These are phyloP conservation scores for Willowsia nigromaculata DNA, from an alignment of 2,888 invertebrate species.

Conservation along the genomic window DNA sequence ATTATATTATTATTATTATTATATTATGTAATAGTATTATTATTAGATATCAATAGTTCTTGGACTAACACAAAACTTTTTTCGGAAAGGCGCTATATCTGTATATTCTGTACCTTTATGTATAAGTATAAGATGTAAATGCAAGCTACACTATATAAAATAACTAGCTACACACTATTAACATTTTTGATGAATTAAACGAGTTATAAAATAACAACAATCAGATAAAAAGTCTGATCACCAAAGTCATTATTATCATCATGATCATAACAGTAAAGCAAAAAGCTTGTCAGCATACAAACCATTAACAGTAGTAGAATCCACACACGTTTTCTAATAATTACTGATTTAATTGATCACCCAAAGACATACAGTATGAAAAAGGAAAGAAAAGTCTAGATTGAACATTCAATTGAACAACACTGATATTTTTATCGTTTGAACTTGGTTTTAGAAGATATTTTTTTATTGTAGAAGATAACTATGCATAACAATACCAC, in stretches of 20 bases:
- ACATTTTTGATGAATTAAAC: neutral
- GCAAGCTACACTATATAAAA: constrained; percentile 47
- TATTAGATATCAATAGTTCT: constrained; percentile 3
- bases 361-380: constrained; percentile 54
- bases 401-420: constrained; percentile 53
- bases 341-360: constrained; percentile 61
- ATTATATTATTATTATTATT: constrained; percentile 36
- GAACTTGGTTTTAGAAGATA: constrained; percentile 63
- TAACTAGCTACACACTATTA: constrained; percentile 25
- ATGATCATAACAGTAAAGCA: constrained; percentile 42
- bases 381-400: constrained; percentile 35
- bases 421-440: constrained; percentile 60
- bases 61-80: constrained; percentile 53
- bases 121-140: constrained; percentile 41
- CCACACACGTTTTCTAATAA: neutral
- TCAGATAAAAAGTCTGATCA: constrained; percentile 28
- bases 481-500: constrained; percentile 25
- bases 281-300: constrained; percentile 33
- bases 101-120: neutral
- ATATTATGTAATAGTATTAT: constrained; percentile 4
- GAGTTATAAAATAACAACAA: constrained; percentile 23
- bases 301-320: constrained; percentile 10
- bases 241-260: neutral
- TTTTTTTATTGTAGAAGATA: constrained; percentile 24
- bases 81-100: constrained; percentile 55